phyloP scores from a whole-genome alignment of 2,113 vertebrate species.

The Trogon melanurus region DNA sequence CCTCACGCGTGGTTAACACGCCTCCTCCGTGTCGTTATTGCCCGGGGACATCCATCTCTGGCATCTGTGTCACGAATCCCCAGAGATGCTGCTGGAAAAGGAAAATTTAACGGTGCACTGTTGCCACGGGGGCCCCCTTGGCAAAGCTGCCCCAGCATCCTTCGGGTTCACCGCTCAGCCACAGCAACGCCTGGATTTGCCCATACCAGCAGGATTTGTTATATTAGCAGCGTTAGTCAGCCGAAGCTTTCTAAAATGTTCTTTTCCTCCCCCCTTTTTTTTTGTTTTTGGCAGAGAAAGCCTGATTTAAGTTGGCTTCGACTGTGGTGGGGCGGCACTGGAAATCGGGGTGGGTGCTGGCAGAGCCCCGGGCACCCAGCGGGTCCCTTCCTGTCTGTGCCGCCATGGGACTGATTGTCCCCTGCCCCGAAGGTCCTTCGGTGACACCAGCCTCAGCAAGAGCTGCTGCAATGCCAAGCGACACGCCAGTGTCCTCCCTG shows the following conservation, averaged over 20 bases:
- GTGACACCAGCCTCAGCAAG: background rate
- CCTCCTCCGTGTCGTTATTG: rapidly evolving
- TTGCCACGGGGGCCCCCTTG: background rate
- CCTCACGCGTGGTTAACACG: rapidly evolving
- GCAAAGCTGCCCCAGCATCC: background rate
- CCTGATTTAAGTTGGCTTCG: background rate
- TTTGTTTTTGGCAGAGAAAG: rapidly evolving
- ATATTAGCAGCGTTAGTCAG: rapidly evolving
- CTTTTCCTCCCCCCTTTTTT: background rate
- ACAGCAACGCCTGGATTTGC: rapidly evolving
- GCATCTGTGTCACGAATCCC: background rate
- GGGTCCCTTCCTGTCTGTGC: background rate
- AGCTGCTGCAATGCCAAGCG: background rate
- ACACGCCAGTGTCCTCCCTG: rapidly evolving
- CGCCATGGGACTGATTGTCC: background rate
- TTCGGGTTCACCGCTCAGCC: background rate
- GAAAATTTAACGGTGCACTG: rapidly evolving
- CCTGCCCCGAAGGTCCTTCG: background rate
- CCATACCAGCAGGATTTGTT: rapidly evolving
- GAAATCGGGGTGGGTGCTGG: background rate
- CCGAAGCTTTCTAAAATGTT: rapidly evolving
- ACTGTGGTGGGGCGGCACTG: rapidly evolving
- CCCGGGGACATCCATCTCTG: background rate
- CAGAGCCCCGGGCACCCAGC: background rate
- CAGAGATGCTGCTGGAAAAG: background rate